Base-by-base conservation (phyloP, 1,140 invertebrate species). In the Pseudomyrmex dendroicus region DNA sequence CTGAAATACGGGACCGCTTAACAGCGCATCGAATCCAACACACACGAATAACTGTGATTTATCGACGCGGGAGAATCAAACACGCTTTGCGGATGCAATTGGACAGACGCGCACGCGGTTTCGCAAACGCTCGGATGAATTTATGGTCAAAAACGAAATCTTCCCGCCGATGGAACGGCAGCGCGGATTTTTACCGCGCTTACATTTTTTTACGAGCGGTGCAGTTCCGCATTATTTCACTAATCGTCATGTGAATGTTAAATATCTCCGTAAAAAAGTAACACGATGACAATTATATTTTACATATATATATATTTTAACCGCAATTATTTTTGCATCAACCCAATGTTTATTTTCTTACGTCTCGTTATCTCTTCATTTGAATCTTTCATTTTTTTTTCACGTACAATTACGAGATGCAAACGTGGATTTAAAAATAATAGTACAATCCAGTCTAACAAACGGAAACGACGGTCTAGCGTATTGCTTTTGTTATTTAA, bases 1-100 rank as follows among this genome's bases (percentile, higher is more conserved):
- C 76, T 80, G 46, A 80, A 72, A 80, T 80, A 80, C 64, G 64
- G 44, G 64, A 57, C n/a, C 66, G 76, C 66, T 80, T 80, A 80
- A 80, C 76, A 72, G 76, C 66, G 54, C 66, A 70, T 80, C 66
- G 54, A 59, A 61, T 61, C 54, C 76, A 61, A 56, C 52, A 48
- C 44, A 59, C 76, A 48, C 44, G 76, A 67, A 78, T 78, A 78
- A 80, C 54, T 61, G 66, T 80, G 76, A 80, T 80, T 80, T 80
- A 80, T 72, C 66, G 76, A 12, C 52, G 54, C n/a, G 66, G 66
- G 54, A 61, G 66, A 80, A 80, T 80, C 76, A 70, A 80, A 61
- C 66, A 50, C 50, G 15, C 54, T 50, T 48, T 50, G 67, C 50
- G 76, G 63, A 61, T 61, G 54, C 66, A 35, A 80, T 50, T 59